These are phyloP conservation scores for Tromatobia lineatoria DNA, from an alignment of 2,888 invertebrate species.

Conservation along the genomic window DNA sequence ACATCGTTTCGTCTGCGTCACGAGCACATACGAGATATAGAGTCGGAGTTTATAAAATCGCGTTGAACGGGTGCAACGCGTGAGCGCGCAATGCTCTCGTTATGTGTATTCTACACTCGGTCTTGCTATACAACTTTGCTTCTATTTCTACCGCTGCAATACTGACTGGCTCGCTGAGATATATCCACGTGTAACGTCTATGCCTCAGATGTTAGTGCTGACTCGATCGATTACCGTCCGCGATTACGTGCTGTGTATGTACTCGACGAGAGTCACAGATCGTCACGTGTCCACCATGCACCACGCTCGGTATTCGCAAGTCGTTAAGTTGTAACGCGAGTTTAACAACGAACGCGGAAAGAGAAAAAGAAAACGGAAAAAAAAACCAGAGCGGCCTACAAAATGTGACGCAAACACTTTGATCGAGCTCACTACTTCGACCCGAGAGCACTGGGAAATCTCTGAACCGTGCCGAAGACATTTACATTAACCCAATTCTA, in stretches of 20 bases:
- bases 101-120: slow-evolving; percentile 39
- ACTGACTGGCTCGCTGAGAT: slow-evolving; percentile 15
- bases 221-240: slow-evolving; percentile 51
- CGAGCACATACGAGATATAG: slow-evolving; percentile 33
- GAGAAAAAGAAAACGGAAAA: not conserved
- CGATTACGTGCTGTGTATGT: slow-evolving; percentile 39
- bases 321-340: slow-evolving; percentile 40
- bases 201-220: slow-evolving; percentile 16
- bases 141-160: slow-evolving; percentile 4
- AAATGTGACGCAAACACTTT: slow-evolving; percentile 57
- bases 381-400: slow-evolving; percentile 4
- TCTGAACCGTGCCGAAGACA: slow-evolving; percentile 64
- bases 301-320: slow-evolving; percentile 4
- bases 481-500: slow-evolving; percentile 72
- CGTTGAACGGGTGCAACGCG: slow-evolving; percentile 26
- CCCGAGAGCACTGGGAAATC: slow-evolving; percentile 28
- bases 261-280: slow-evolving; percentile 24
- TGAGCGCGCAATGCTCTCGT: slow-evolving; percentile 51
- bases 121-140: slow-evolving; percentile 19
- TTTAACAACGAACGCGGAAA: slow-evolving; percentile 5
- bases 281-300: slow-evolving; percentile 31
- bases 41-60: slow-evolving; percentile 43
- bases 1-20: slow-evolving; percentile 22
- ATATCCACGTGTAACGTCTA: slow-evolving; percentile 35
- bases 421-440: slow-evolving; percentile 26